Evolutionary conservation across 2,797 vertebrate genomes (phyloP).

Genomic region (Clarias pachynema): DNA sequence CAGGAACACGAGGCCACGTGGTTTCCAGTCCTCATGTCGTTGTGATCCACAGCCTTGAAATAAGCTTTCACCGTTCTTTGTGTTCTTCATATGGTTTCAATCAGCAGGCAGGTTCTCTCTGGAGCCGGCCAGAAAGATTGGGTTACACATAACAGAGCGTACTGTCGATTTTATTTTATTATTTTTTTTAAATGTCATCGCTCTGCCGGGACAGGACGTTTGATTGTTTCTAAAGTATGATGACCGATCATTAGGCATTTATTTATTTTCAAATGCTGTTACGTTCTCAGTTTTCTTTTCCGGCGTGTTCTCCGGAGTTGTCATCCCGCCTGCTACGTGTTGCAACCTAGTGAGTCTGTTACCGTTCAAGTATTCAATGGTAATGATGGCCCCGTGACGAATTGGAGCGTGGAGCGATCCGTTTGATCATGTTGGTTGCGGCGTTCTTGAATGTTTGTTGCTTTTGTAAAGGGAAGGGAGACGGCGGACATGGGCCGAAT

Average conservation of each 20-base stretch:
- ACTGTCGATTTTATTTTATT: background rate
- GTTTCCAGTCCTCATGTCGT: constrained; percentile 44
- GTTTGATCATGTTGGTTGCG: constrained; percentile 41
- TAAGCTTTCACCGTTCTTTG: constrained; percentile 44
- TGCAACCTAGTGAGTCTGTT: constrained; percentile 41
- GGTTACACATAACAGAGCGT: constrained; percentile 40
- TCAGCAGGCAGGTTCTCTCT: constrained; percentile 55
- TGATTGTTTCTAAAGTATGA: background rate
- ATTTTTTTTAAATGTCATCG: background rate
- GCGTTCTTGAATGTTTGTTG: constrained; percentile 47
- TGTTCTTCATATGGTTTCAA: constrained; percentile 57
- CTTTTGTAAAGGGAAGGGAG: constrained; percentile 48
- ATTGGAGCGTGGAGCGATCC: constrained; percentile 38
- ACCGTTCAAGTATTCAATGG: constrained; percentile 37
- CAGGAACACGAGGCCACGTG: constrained; percentile 46
- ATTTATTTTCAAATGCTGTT: background rate
- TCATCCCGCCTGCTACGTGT: background rate
- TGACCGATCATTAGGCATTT: background rate
- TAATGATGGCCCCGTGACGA: constrained; percentile 44
- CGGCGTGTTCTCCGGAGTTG: background rate
- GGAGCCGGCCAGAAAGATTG: constrained; percentile 40
- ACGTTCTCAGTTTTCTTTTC: background rate
- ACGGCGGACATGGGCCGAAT: constrained; percentile 42
- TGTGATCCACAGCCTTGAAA: constrained; percentile 42
- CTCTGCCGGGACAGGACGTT: constrained; percentile 11